Base-by-base conservation (phyloP, 92 coral and sea anemone species). In the Actinernus sp. region DNA sequence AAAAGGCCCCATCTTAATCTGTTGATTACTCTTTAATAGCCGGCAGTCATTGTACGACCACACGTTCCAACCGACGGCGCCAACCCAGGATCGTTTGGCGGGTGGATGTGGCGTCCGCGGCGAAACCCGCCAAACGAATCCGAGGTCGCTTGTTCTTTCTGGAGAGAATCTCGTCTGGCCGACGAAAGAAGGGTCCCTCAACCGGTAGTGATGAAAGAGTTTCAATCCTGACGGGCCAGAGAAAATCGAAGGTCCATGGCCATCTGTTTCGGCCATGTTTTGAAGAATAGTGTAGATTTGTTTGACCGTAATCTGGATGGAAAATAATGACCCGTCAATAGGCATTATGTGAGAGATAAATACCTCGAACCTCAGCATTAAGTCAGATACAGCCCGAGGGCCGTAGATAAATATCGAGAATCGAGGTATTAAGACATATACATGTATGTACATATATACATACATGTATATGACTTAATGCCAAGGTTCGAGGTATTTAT, bases 41-140 rank as follows among this genome's bases (percentile, higher is more conserved):
- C 86, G 54, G 88, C 82, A 89, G 74, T 89, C 96, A 53, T 89
- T 89, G 68, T 89, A 84, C 12, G 96, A 85, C 88, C 96, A 85
- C 25, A 73, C 83, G 61, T 85, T 89, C 96, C 96, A 89, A 2
- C 96, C 96, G 19, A 80, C 51, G 32, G 78, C 71, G 10, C 96
- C 96, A 45, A 85, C 82, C 96, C 96, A 80, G 4, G 29, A 61
- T 26, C 70, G 64, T 55, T 84, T 84, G 38, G 64, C 61, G 19
- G 88, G 63, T n/a, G 69, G 79, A 18, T 68, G 78, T 1, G 77
- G 65, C 6, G 58, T 68, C 55, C 73, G 51, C 20, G 65, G 54
- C 31, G 81, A 61, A 6, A 64, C 73, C 14, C 96, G 85, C 73
- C 69, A 61, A 34, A 79, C 21, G 45, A 79, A 50, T 49, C 16